A percentile compares a stretch with the other conserved stretches of the same genome.
Conservation (phyloP, 1,140 invertebrate genomes). For the Zaprionus inermis region DNA sequence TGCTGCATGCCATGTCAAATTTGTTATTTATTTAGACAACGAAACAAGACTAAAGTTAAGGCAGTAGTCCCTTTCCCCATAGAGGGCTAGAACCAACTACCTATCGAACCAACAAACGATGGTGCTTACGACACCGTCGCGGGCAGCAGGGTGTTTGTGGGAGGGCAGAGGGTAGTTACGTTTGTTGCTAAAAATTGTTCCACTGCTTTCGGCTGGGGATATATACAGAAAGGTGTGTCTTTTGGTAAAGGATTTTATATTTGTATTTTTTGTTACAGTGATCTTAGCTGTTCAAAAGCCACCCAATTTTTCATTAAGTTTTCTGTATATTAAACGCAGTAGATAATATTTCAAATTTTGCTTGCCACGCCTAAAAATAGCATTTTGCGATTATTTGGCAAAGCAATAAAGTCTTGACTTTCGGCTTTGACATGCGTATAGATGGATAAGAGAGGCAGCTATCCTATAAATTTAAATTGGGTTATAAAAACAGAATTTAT, state of each 20-base stretch:
- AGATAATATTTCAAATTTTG: no score
- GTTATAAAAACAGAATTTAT: no score
- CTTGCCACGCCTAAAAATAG: no score
- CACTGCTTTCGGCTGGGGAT: neutral
- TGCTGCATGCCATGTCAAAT: conserved; percentile 61
- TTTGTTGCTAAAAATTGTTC: neutral
- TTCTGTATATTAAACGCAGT: no score
- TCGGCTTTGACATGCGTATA: no score
- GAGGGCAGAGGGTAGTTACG: neutral
- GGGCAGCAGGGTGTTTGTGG: no score
- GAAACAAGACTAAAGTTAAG: conserved; percentile 18
- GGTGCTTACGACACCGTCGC: neutral
- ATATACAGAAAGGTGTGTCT: neutral
- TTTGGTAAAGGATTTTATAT: neutral
- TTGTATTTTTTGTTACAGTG: neutral
- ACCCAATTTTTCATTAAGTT: no score
- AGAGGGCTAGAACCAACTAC: neutral
- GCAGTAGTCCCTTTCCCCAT: neutral
- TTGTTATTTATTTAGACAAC: conserved; percentile 52
- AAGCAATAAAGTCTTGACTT: no score
- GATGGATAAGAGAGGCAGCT: no score
- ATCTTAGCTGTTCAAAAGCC: no score
- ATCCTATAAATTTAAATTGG: no score
- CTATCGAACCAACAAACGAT: conserved; percentile 2
- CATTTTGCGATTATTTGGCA: no score